Evolutionary conservation across 2,113 vertebrate genomes (phyloP).

Genomic region (Poeciliopsis prolifica): DNA sequence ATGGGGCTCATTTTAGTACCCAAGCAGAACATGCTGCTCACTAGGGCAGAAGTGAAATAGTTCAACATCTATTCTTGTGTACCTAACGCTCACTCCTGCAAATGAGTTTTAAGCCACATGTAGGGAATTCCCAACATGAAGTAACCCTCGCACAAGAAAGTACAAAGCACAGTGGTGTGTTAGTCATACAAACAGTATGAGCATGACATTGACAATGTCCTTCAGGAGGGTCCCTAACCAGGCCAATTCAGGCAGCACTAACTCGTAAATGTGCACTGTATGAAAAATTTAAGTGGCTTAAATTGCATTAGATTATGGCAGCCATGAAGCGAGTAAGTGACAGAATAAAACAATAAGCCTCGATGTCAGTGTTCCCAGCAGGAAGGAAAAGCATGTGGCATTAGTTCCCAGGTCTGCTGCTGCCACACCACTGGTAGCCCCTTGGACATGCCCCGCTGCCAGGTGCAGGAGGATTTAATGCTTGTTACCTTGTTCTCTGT

Average conservation of each 20-base stretch:
- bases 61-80: too few species aligned
- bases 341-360: slow-evolving; percentile 78
- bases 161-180: slow-evolving; percentile 15
- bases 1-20: too few species aligned
- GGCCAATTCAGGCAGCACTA: slow-evolving; percentile 67
- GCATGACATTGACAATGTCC: slow-evolving; percentile 60
- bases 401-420: slow-evolving; percentile 34
- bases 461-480: slow-evolving; percentile 62
- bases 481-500: slow-evolving; percentile 65
- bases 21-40: too few species aligned
- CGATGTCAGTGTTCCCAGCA: slow-evolving; percentile 51
- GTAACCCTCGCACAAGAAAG: slow-evolving; percentile 23
- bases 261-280: slow-evolving; percentile 68
- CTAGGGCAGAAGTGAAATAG: too few species aligned
- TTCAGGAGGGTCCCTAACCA: slow-evolving; percentile 75
- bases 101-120: slow-evolving; percentile 55
- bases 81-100: slow-evolving; percentile 31
- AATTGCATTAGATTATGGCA: slow-evolving; percentile 75
- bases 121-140: slow-evolving; percentile 38
- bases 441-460: slow-evolving; percentile 56
- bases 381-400: slow-evolving; percentile 28
- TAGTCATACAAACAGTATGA: slow-evolving; percentile 37
- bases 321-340: slow-evolving; percentile 75
- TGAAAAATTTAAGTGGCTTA: slow-evolving; percentile 75
- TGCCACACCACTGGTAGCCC: slow-evolving; percentile 20